Base-by-base conservation (phyloP, 2,888 invertebrate species). In the Oscheius sp. region DNA sequence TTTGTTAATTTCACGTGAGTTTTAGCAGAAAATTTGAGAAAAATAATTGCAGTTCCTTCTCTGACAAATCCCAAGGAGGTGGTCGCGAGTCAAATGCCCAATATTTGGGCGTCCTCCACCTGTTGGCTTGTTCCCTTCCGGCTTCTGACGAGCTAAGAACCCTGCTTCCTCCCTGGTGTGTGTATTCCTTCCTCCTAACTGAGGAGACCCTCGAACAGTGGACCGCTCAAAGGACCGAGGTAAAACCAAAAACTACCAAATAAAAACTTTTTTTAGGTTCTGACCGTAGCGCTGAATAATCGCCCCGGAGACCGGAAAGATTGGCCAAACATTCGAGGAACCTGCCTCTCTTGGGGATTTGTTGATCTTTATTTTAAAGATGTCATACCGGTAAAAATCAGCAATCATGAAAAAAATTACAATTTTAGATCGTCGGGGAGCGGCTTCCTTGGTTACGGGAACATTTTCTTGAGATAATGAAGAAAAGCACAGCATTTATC, bases 1-100 rank as follows among this genome's bases (percentile, higher is more conserved):
- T 83, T 81, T 55, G 71, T 83, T 21, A 71, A 72, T 27, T 76
- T 76, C 29, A 63, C 71, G 79, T 77, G 27, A 45, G 70, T 43
- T 27, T 35, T 18, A 27, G 21, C 18, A n/a, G 2, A 45, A 35
- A 45, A 35, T 35, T 6, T 27, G 29, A n/a, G 6, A 6, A 13
- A 43, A 35, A 18, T 12, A 12, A 12, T 69, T 96, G 95, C 85
- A 94, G 94, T 89, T 94, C 95, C 76, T 98, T 98, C 91, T 96
- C 96, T 89, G 96, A 96, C 89, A 97, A 98, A 90, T 95, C 96
- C 1, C 96, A 97, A 21, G 91, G 90, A 25, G 99, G 90, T 0
- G 90, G 90, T 0, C 84, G 89, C 41, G 89, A 90, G 84, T 89
- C 89, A 72, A 90, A 90, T 82, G 73, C 97, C 93, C 95, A 97